Evolutionary conservation across 1,140 invertebrate genomes (phyloP).

Genomic region (Periplaneta americana): DNA sequence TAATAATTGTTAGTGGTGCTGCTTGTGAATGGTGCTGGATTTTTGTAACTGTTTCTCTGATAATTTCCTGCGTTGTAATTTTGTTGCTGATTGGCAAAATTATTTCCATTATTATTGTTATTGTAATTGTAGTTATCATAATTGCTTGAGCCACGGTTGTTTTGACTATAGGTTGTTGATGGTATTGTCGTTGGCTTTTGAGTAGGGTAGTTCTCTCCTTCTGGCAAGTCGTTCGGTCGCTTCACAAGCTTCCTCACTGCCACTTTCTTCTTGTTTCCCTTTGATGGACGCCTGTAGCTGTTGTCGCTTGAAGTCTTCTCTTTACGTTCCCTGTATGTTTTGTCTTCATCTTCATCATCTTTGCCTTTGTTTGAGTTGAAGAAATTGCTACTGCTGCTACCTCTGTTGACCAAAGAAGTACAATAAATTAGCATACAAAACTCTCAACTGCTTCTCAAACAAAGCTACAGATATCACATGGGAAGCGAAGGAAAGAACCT

Average conservation of each 20-base stretch:
- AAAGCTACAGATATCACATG: too few relatives aligned
- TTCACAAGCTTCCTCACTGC: conserved; percentile 15
- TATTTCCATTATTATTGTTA: conserved; percentile 25
- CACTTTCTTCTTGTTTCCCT: conserved; percentile 13
- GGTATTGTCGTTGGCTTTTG: conserved; percentile 11
- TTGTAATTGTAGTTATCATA: conserved; percentile 31
- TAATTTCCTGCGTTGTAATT: conserved; percentile 1
- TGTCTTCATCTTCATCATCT: conserved; percentile 39
- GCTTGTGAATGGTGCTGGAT: conserved; percentile 24
- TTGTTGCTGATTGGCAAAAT: neutral
- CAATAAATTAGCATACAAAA: too few relatives aligned
- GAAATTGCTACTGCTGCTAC: conserved; percentile 62
- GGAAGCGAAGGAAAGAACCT: too few relatives aligned
- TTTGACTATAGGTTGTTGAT: conserved; percentile 24
- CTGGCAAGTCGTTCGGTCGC: conserved; percentile 17
- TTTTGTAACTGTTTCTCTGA: too few relatives aligned
- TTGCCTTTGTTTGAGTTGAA: conserved; percentile 53
- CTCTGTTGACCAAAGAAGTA: too few relatives aligned
- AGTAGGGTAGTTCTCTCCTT: conserved; percentile 7
- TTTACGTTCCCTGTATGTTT: conserved; percentile 18
- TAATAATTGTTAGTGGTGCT: conserved; percentile 29
- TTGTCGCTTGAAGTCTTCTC: conserved; percentile 12
- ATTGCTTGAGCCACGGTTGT: conserved; percentile 29
- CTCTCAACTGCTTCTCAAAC: too few relatives aligned
- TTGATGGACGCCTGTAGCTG: neutral